These are phyloP conservation scores for Cotesia vestalis DNA, from an alignment of 1,140 invertebrate genomes.

Conservation along the genomic window DNA sequence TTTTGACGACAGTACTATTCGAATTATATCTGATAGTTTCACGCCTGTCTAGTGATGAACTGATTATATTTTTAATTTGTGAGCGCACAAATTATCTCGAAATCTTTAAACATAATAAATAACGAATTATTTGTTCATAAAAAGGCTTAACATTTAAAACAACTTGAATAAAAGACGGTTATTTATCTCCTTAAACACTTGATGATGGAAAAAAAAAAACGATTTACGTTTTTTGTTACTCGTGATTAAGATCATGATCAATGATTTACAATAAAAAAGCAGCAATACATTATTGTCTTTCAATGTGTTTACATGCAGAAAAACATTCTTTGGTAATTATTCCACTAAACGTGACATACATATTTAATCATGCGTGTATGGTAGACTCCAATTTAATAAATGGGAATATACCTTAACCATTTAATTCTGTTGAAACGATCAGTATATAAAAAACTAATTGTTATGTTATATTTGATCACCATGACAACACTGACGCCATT, in stretches of 20 bases:
- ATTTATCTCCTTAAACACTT: too few relatives aligned
- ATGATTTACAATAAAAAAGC: background rate
- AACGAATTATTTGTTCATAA: too few relatives aligned
- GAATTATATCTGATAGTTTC: background rate
- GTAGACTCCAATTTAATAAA: background rate
- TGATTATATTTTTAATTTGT: too few relatives aligned
- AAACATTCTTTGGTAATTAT: constrained; percentile 28
- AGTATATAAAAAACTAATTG: too few relatives aligned
- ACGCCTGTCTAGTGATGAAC: too few relatives aligned
- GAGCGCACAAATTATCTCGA: too few relatives aligned
- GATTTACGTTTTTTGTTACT: background rate
- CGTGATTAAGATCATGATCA: background rate
- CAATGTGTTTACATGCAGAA: constrained; percentile 32
- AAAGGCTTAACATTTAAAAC: too few relatives aligned
- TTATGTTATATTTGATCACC: too few relatives aligned
- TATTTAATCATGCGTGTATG: constrained; percentile 11
- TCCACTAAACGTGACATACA: constrained; percentile 24
- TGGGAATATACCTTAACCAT: background rate
- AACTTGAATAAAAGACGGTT: too few relatives aligned
- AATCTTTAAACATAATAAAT: too few relatives aligned
- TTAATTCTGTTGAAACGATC: too few relatives aligned
- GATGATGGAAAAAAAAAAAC: background rate
- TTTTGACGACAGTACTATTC: constrained; percentile 4
- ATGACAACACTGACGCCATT: too few relatives aligned
- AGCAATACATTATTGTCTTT: background rate